Base-by-base conservation (phyloP, 2,888 invertebrate genomes). In the Lacanobia oleracea region DNA sequence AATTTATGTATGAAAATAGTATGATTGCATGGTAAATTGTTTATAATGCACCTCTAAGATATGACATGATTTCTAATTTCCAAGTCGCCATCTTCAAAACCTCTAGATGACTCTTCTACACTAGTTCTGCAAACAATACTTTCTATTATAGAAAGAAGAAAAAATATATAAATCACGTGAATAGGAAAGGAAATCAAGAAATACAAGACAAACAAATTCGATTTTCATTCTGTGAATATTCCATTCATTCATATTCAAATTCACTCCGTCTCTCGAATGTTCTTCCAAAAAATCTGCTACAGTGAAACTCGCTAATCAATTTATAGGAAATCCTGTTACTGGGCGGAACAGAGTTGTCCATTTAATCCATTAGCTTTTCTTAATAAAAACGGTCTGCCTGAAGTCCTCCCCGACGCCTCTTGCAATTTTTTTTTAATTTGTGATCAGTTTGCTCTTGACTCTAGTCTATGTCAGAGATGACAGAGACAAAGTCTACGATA, bases 361-460 rank as follows among this genome's bases (percentile, higher is more conserved):
- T 82, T 82, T 82, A 75, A 77, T 70, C 72, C 67, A 71, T 72
- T 70, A 69, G 50, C 21, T 16, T 67, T 51, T 53, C 21, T 76
- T 57, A 73, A 18, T 45, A 73, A 27, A 56, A 66, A 65, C 43
- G 57, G 12, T 57, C 33, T 43, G 43, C 7, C 43, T 73, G 3
- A 50, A 57, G n/a, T 74, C 14, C 33, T 43, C 70, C 1, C 14
- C 21, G 4, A 16, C 18, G 33, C 27, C n/a, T 48, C 1, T 48
- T 61, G 62, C 37, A 48, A 62, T 27, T 54, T 33, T 5, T 6
- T 33, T 33, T 27, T 27, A n/a, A n/a, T n/a, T n/a, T n/a, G n/a
- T n/a, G n/a, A n/a, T n/a, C n/a, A n/a, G n/a, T n/a, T n/a, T n/a
- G n/a, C n/a, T n/a, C n/a, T n/a, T n/a, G n/a, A n/a, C n/a, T n/a